These are phyloP conservation scores for Euplagia quadripunctaria DNA, from an alignment of 2,888 invertebrate genomes.

Conservation along the genomic window DNA sequence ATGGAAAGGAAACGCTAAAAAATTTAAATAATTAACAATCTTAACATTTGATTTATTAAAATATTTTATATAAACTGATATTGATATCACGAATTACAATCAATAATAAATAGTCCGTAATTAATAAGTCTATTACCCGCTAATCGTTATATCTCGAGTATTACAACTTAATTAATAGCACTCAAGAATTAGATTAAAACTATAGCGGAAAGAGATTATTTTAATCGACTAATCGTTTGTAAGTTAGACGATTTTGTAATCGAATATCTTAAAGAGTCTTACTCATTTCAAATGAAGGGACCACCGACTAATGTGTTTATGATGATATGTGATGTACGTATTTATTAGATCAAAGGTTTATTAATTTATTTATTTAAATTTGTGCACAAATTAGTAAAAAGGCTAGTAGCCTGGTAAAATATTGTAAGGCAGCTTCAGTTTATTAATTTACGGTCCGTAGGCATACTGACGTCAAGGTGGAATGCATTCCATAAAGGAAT, in stretches of 20 bases:
- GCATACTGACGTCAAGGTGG: neutral
- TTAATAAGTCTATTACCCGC: slow-evolving; percentile 27
- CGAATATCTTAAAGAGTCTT: neutral
- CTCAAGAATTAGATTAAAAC: slow-evolving; percentile 10
- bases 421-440: no score
- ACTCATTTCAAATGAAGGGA: neutral
- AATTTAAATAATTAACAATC: neutral
- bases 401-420: no score
- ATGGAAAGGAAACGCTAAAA: neutral
- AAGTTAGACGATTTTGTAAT: slow-evolving; percentile 11
- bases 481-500: neutral
- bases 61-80: slow-evolving; percentile 26
- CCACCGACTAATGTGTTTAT: neutral
- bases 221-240: slow-evolving; percentile 10
- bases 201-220: slow-evolving; percentile 20
- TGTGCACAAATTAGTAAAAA: no score
- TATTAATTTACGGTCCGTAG: no score
- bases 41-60: slow-evolving; percentile 13
- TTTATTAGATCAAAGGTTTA: neutral
- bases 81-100: slow-evolving; percentile 31
- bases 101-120: slow-evolving; percentile 21
- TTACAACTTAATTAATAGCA: slow-evolving; percentile 16
- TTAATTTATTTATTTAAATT: neutral
- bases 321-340: neutral
- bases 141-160: slow-evolving; percentile 16